Conservation (phyloP, 2,113 vertebrate genomes). For the Barbus barbus region DNA sequence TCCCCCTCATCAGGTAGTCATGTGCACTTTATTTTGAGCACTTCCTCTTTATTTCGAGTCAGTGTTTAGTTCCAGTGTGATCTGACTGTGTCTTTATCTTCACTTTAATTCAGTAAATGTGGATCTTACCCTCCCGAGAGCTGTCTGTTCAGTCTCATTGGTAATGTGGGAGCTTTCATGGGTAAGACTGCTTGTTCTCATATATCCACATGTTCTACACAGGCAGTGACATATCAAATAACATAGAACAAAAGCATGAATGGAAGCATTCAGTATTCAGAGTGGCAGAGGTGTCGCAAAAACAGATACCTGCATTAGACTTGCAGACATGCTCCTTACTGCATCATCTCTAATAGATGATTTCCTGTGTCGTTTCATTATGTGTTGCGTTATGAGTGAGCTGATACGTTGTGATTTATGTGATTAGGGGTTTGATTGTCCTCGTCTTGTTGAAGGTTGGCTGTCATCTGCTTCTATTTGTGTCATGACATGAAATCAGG, state of each 20-base stretch:
- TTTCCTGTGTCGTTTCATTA: background rate
- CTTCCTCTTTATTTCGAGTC: background rate
- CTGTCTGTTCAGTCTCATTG: conserved; percentile 92
- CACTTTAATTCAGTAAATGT: conserved; percentile 80
- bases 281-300: background rate
- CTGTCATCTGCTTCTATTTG: background rate
- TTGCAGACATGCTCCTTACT: background rate
- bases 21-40: background rate
- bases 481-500: background rate
- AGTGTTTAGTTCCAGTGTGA: background rate
- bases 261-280: background rate
- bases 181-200: conserved; percentile 73
- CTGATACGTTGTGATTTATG: background rate
- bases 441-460: background rate
- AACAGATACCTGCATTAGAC: background rate
- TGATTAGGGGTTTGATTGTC: conserved; percentile 2
- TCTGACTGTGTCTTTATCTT: conserved; percentile 14
- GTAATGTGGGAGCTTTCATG: conserved; percentile 91
- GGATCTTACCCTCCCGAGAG: conserved; percentile 91
- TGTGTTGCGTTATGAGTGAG: background rate
- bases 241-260: conserved; percentile 5
- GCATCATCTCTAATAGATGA: background rate
- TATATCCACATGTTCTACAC: conserved; percentile 1
- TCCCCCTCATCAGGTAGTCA: conserved; percentile 87
- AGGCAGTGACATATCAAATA: background rate